phyloP scores from a whole-genome alignment of 2,797 vertebrate genomes.

The Pantherophis vulpinus region DNA sequence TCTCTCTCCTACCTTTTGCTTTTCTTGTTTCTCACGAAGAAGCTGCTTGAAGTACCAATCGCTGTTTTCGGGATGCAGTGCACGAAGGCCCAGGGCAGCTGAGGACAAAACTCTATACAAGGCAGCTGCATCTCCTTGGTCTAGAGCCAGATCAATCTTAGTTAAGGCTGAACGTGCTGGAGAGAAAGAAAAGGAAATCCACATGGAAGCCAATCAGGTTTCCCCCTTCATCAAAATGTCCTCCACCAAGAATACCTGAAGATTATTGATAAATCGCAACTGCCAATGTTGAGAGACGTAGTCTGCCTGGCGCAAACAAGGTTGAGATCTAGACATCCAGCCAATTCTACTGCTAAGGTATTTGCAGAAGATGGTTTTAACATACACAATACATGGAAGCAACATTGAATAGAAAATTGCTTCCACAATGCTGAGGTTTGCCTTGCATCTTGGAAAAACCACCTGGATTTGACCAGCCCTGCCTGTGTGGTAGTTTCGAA shows the following conservation, averaged over 20 bases:
- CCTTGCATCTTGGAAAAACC: too few relatives aligned
- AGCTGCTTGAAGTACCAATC: conserved; percentile 96
- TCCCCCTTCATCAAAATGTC: neutral
- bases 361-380: too few relatives aligned
- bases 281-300: neutral
- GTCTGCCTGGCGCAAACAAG: too few relatives aligned
- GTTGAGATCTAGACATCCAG: neutral
- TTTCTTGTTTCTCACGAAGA: conserved; percentile 78
- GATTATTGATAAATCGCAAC: neutral
- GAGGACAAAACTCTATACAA: conserved; percentile 78
- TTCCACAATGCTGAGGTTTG: too few relatives aligned
- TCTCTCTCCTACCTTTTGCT: conserved; percentile 80
- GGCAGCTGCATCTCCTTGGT: conserved; percentile 68
- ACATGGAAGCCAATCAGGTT: rapidly evolving
- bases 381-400: too few relatives aligned
- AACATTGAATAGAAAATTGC: too few relatives aligned
- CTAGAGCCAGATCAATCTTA: conserved; percentile 78
- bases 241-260: neutral
- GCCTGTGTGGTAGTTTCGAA: too few relatives aligned
- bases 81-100: conserved; percentile 79
- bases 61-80: conserved; percentile 84
- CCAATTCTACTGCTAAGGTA: neutral
- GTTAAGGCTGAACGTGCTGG: conserved; percentile 73
- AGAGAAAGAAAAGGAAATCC: conserved; percentile 24
- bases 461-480: too few relatives aligned